A percentile compares a stretch with the other conserved stretches of the same genome.
These are phyloP conservation scores for Drosophila novamexicana DNA, from an alignment of 1,140 invertebrate genomes.

Conservation along the genomic window DNA sequence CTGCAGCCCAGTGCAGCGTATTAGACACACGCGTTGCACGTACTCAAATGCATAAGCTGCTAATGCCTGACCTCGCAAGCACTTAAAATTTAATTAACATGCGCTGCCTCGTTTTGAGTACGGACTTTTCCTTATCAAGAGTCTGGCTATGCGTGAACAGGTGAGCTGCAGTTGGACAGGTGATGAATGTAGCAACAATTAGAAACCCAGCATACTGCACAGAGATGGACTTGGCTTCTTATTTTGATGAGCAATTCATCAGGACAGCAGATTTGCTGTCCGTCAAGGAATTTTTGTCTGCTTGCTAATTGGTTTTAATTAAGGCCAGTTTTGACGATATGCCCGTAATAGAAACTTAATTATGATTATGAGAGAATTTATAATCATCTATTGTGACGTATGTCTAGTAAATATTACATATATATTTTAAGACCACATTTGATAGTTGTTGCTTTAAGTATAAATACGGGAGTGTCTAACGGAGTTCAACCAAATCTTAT, in stretches of 20 bases:
- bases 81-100: slow-evolving; percentile 32
- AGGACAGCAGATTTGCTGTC: slow-evolving; percentile 2
- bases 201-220: not conserved
- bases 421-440: no score
- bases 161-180: slow-evolving; percentile 5
- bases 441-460: no score
- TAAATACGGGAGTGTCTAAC: no score
- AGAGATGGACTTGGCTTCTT: not conserved
- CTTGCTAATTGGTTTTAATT: not conserved
- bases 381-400: no score
- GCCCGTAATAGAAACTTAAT: not conserved
- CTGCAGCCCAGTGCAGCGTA: no score
- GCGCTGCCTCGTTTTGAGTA: not conserved
- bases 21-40: no score
- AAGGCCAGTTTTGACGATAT: not conserved
- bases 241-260: not conserved
- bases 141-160: not conserved
- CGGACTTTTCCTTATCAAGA: not conserved
- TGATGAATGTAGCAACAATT: slow-evolving; percentile 30
- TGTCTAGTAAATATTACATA: no score
- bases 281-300: not conserved
- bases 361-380: not conserved
- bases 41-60: slow-evolving; percentile 6
- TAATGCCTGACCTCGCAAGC: slow-evolving; percentile 29
- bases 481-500: no score